phyloP scores from a whole-genome alignment of 2,113 vertebrate genomes.

The Leptocoma aspasia region DNA sequence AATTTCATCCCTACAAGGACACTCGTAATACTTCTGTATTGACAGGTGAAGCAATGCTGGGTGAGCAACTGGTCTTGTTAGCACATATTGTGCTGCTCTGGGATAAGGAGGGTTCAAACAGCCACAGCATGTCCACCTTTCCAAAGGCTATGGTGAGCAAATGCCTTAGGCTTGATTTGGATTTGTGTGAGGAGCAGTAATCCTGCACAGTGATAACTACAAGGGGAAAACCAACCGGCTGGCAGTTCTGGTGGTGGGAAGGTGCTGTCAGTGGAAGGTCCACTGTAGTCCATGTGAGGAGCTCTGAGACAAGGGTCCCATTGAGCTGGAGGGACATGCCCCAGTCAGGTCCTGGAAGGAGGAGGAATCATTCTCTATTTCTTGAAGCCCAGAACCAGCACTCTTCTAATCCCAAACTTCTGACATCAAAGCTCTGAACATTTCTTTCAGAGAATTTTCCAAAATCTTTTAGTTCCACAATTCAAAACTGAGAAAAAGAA shows the following conservation, averaged over 20 bases:
- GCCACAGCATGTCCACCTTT: fast-evolving
- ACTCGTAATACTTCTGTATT: not conserved
- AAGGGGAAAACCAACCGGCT: not conserved
- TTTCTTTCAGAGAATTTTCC: not conserved
- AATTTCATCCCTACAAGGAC: not conserved
- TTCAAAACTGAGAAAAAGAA: no score
- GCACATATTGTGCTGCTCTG: not conserved
- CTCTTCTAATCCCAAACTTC: not conserved
- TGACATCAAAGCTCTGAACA: not conserved
- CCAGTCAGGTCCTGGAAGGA: not conserved
- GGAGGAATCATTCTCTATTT: not conserved
- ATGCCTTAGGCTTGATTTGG: not conserved
- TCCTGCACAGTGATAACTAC: not conserved
- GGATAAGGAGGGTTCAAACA: not conserved
- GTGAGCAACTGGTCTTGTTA: not conserved
- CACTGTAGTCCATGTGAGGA: not conserved
- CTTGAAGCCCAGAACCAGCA: not conserved
- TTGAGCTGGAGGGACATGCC: fast-evolving
- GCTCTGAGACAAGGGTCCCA: fast-evolving
- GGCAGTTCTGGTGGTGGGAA: not conserved
- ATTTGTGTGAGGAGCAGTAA: not conserved
- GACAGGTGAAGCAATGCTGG: not conserved
- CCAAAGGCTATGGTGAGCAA: not conserved
- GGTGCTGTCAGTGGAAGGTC: not conserved
- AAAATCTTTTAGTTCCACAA: not conserved